Conservation (phyloP, 2,797 vertebrate species). For the Cichlasoma orientale region DNA sequence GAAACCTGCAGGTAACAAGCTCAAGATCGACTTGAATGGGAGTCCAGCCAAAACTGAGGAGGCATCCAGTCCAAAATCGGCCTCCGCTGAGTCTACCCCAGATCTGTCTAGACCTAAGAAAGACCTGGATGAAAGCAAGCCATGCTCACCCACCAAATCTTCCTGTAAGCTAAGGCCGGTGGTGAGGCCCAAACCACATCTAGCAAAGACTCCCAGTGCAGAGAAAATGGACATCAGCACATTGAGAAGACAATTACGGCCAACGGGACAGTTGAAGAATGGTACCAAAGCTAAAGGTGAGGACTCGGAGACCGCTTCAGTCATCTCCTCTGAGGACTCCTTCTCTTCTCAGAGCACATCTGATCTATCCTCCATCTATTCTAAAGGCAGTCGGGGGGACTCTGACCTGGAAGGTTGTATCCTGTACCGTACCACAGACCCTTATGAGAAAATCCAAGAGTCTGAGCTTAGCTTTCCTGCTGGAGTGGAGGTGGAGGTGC, state of each 20-base stretch:
- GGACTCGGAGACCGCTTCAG: slow-evolving; percentile 91
- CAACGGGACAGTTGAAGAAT: slow-evolving; percentile 92
- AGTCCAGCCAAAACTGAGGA: slow-evolving; percentile 78
- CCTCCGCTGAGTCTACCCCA: slow-evolving; percentile 65
- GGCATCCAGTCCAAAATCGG: slow-evolving; percentile 65
- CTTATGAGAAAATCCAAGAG: slow-evolving; percentile 94
- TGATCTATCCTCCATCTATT: slow-evolving; percentile 86
- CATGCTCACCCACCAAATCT: slow-evolving; percentile 73
- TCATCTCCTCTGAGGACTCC: slow-evolving; percentile 87
- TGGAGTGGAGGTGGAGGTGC: slow-evolving; percentile 92
- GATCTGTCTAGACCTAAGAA: slow-evolving; percentile 79
- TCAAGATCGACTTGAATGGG: slow-evolving; percentile 84
- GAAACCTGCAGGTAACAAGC: slow-evolving; percentile 83
- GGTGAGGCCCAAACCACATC: slow-evolving; percentile 94
- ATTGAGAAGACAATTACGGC: slow-evolving; percentile 92
- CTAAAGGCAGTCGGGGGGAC: slow-evolving; percentile 85
- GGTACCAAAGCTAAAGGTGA: slow-evolving; percentile 88
- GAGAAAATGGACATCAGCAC: slow-evolving; percentile 98
- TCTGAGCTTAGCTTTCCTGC: slow-evolving; percentile 94
- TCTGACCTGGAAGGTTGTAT: slow-evolving; percentile 83
- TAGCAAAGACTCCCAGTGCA: slow-evolving; percentile 89
- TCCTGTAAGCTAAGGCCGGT: slow-evolving; percentile 91
- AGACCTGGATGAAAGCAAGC: slow-evolving; percentile 72
- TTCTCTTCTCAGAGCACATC: slow-evolving; percentile 89
- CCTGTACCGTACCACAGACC: slow-evolving; percentile 89